Base-by-base conservation (phyloP, 1,140 invertebrate species). In the Drosophila suzukii region DNA sequence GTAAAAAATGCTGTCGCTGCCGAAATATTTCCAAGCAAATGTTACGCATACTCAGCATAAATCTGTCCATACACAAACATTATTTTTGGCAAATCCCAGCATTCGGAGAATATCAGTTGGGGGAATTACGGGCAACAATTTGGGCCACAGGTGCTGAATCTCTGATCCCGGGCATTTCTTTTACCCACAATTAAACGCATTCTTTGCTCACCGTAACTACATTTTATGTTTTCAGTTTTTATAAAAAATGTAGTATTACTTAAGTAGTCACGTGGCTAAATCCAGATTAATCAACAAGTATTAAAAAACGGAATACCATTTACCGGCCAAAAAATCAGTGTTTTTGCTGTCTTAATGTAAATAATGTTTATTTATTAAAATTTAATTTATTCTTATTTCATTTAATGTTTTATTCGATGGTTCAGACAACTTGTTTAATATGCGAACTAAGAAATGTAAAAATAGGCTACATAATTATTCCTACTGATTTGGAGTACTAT, bases 41-140 rank as follows among this genome's bases (percentile, higher is more conserved):
- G 78, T 74, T 85, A 81, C 78, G 83, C 78, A 88, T 82, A 86
- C 85, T 86, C 83, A 71, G 83, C 78, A 88, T 88, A 88, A 85
- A 88, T 85, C 82, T 88, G 68, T 68, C 50, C 65, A 71, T 63
- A 75, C 49, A 81, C 53, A 85, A 86, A 86, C 74, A 65, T 76
- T 61, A 71, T 76, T 59, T 47, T 62, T 39, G 62, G 38, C 50
- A 53, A 68, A 54, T 68, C 47, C 61, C 10, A 53, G 51, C 44
- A 63, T 49, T 72, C 36, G 32, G 50, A 24, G 32, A 34, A 39
- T 15, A 2, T 49, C 47, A 10, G 24, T 41, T 30, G 47, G 47
- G 34, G 27, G n/a, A 34, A 61, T 65, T n/a, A 30, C 34, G 24
- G n/a, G 34, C 4, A 5, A 24, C 15, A 20, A 82, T 85, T 66